Evolutionary conservation across 2,797 vertebrate species (phyloP), one percentile per base, ranked within the genome.

Genomic region (Ctenopoma kingsleyae): DNA sequence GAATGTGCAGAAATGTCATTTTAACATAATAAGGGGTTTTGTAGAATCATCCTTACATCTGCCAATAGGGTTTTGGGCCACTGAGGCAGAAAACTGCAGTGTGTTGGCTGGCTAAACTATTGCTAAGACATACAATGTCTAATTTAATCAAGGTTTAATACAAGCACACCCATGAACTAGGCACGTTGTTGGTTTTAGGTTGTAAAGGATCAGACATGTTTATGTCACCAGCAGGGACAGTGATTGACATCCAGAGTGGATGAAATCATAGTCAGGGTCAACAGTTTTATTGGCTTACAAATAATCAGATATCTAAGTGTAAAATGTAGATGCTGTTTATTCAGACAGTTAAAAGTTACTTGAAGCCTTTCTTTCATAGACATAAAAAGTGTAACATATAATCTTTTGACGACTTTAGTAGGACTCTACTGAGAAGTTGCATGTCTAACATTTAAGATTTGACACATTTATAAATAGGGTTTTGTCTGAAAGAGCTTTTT

Each of bases 401-500:
- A 75, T 78, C 80, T 76, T 86, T 85, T n/a, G 67, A 66, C 80
- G 71, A 66, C 58, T 55, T 72, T 22, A 65, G 59, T 52, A 41
- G 54, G n/a, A 3, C 67, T 63, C 35, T 27, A 7, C 63, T 63
- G 64, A 73, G 69, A 82, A 88, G 71, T 74, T 64, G 41, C 66
- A 73, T 9, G 50, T 81, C 83, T 73, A 57, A 76, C 55, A 68
- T 87, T 81, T 88, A 87, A 59, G 66, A 73, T 82, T 81, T 79
- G 80, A 86, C 88, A 80, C 61, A 90, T 89, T 85, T 93, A 93
- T 87, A 90, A 92, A 93, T 91, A 92, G 86, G 79, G 56, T 83
- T 70, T 68, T 72, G 65, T 74, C 62, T 81, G 70, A 80, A 69
- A 68, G 46, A 1, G 9, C 73, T 75, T 72, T 85, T 84, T 88